Evolutionary conservation across 1,140 invertebrate genomes (phyloP).

Genomic region (Eriocheir sinensis): DNA sequence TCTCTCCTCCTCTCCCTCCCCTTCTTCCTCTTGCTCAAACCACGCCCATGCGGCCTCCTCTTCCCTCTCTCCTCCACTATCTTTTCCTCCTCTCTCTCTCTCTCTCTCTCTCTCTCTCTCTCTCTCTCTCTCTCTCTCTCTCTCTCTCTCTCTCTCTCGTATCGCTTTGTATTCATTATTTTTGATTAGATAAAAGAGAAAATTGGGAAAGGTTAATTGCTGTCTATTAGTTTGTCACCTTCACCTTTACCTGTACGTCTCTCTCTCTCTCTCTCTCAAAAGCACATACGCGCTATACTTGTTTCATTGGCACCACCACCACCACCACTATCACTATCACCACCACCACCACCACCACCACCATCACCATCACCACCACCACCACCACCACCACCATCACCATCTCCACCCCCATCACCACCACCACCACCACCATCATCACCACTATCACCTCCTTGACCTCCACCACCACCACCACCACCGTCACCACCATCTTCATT

Average conservation of each 20-base stretch:
- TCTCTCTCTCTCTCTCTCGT: too few species aligned
- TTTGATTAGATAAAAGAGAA: too few species aligned
- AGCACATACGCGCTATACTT: background rate
- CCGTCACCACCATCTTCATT: background rate
- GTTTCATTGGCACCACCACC: background rate
- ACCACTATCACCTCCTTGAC: background rate
- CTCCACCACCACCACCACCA: background rate
- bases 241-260: too few species aligned
- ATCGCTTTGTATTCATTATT: too few species aligned
- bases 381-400: background rate
- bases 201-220: too few species aligned
- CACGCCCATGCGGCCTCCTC: too few species aligned
- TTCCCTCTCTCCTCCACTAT: background rate
- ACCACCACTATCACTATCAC: background rate
- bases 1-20: background rate
- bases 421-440: background rate
- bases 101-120: slow-evolving; percentile 11
- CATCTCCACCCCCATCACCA: background rate
- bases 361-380: too few species aligned
- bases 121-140: too few species aligned
- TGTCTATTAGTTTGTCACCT: too few species aligned
- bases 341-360: too few species aligned
- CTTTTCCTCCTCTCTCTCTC: background rate
- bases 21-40: too few species aligned
- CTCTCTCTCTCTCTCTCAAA: background rate